Conservation (phyloP, 2,113 vertebrate species). For the Corapipo altera region DNA sequence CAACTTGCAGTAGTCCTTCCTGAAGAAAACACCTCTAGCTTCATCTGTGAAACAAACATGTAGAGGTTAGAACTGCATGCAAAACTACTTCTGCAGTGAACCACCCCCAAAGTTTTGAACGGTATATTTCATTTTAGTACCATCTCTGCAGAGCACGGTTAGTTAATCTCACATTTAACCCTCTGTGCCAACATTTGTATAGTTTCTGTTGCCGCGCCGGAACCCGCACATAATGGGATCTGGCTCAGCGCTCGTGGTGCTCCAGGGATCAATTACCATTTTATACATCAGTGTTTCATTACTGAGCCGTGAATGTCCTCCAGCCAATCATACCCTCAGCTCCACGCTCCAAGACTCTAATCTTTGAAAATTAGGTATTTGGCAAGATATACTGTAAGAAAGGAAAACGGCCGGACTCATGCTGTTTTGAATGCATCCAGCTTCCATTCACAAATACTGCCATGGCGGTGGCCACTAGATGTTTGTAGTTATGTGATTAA, state of each 20-base stretch:
- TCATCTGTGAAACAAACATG: not conserved
- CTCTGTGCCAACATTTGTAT: constrained; percentile 1
- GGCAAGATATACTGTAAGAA: constrained; percentile 13
- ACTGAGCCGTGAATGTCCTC: constrained; percentile 18
- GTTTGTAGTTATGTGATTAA: not conserved
- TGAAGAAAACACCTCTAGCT: not conserved
- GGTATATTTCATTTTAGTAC: not conserved
- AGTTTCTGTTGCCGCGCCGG: not conserved
- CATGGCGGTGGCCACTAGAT: not conserved
- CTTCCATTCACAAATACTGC: constrained; percentile 30
- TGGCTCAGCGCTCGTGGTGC: not conserved
- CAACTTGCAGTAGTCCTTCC: not conserved
- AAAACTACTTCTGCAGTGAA: not conserved
- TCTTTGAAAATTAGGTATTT: constrained; percentile 58
- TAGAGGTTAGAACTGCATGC: not conserved
- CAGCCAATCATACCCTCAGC: constrained; percentile 57
- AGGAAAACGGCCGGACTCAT: not conserved
- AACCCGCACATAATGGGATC: constrained; percentile 44
- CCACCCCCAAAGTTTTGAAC: not conserved
- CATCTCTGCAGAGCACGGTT: not conserved
- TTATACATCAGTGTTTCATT: constrained; percentile 68
- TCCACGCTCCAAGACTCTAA: constrained; percentile 29
- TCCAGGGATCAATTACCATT: constrained; percentile 61
- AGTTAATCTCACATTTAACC: constrained; percentile 23
- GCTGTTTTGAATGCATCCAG: constrained; percentile 7